A percentile compares a stretch with the other conserved stretches of the same genome.
Conservation (phyloP, 2,888 invertebrate genomes). For the Pandemis corylana region DNA sequence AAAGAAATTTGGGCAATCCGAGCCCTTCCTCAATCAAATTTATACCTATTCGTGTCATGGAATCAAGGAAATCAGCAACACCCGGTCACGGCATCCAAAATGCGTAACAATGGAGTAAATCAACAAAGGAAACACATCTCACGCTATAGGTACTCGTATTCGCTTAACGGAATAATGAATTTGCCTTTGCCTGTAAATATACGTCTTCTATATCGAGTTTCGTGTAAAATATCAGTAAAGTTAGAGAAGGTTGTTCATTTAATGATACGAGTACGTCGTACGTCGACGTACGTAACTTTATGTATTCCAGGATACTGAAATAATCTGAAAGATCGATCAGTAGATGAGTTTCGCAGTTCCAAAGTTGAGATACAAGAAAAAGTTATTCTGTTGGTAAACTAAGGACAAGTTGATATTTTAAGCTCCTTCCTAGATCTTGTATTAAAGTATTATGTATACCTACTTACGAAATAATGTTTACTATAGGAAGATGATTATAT, state of each 20-base stretch:
- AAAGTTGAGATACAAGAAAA: conserved; percentile 25
- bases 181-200: conserved; percentile 8
- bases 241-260: conserved; percentile 65
- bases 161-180: conserved; percentile 21
- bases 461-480: too few species aligned
- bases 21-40: conserved; percentile 25
- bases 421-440: conserved; percentile 15
- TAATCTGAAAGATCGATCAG: conserved; percentile 62
- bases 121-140: conserved; percentile 18
- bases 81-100: conserved; percentile 7
- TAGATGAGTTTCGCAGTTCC: conserved; percentile 39
- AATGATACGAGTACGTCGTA: conserved; percentile 56
- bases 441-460: not conserved
- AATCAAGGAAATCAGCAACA: conserved; percentile 19
- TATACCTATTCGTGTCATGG: conserved; percentile 21
- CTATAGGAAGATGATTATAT: too few species aligned
- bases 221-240: conserved; percentile 71
- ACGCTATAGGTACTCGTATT: not conserved
- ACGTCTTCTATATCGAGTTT: conserved; percentile 57
- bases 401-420: conserved; percentile 29
- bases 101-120: conserved; percentile 25
- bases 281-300: conserved; percentile 59
- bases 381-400: conserved; percentile 19
- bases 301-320: conserved; percentile 54
- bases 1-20: not conserved